Evolutionary conservation across 1,140 invertebrate genomes (phyloP).

Genomic region (Cotesia typhae): DNA sequence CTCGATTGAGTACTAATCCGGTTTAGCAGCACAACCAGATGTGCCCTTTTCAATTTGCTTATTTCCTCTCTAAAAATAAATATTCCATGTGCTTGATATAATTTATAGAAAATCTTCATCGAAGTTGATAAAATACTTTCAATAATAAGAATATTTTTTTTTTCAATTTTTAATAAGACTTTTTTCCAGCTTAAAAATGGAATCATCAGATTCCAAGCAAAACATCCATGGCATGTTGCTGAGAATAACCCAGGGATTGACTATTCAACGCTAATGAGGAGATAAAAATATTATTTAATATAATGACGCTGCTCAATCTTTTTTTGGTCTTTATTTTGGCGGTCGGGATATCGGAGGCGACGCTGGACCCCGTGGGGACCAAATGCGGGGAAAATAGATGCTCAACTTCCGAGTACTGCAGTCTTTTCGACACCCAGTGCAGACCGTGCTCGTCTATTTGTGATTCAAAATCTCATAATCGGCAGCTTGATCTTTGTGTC

Average conservation of each 20-base stretch:
- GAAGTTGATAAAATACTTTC: too few species aligned
- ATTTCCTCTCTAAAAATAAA: too few species aligned
- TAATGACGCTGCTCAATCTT: constrained; percentile 16
- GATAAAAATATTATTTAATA: background rate
- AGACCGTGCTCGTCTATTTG: constrained; percentile 64
- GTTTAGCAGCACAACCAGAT: background rate
- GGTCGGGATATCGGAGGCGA: constrained; percentile 42
- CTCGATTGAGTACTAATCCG: constrained; percentile 17
- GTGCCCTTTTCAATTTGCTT: constrained; percentile 7
- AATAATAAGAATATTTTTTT: too few species aligned
- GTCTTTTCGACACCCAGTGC: constrained; percentile 64
- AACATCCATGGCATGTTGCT: too few species aligned
- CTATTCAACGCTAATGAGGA: background rate
- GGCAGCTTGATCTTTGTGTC: constrained; percentile 63
- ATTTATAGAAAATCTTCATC: too few species aligned
- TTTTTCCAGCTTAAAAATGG: too few species aligned
- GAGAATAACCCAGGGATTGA: too few species aligned
- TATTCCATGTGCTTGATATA: too few species aligned
- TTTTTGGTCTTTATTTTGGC: constrained; percentile 33
- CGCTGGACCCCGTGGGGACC: constrained; percentile 58
- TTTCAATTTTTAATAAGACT: too few species aligned
- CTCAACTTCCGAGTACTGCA: constrained; percentile 67
- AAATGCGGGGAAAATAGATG: constrained; percentile 65
- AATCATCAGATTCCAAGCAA: too few species aligned
- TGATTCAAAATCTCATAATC: constrained; percentile 63